Conservation (phyloP, 23 tunicate genomes). For the Ascidia mentula region DNA sequence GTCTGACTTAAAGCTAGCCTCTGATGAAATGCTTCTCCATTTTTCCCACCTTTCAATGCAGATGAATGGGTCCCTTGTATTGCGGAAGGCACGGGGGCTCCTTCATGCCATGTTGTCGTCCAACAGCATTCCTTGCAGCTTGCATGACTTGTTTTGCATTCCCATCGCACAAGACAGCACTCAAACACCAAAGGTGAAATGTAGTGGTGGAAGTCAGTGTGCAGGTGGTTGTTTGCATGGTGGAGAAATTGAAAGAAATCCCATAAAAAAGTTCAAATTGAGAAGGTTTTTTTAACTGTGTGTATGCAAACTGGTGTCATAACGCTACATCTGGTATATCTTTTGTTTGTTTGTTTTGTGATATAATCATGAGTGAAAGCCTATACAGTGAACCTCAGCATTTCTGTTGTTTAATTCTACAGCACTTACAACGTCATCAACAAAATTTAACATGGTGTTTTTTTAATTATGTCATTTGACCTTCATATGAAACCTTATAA, state of each 20-base stretch:
- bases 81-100: conserved; percentile 64
- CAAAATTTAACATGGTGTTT: too few relatives aligned
- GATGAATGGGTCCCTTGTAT: conserved; percentile 67
- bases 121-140: conserved; percentile 49
- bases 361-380: too few relatives aligned
- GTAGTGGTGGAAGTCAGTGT: conserved; percentile 24
- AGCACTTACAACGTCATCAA: too few relatives aligned
- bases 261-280: not conserved
- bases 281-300: not conserved
- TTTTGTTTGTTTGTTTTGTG: too few relatives aligned
- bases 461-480: too few relatives aligned
- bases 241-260: not conserved
- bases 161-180: not conserved
- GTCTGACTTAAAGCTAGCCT: conserved; percentile 51
- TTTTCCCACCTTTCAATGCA: conserved; percentile 74
- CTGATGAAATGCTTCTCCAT: conserved; percentile 79
- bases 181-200: conserved; percentile 14
- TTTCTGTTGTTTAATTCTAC: too few relatives aligned
- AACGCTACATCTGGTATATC: too few relatives aligned
- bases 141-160: conserved; percentile 48
- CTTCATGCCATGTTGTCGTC: conserved; percentile 26
- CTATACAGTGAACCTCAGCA: too few relatives aligned
- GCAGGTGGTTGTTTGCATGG: conserved; percentile 27
- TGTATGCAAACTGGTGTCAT: too few relatives aligned
- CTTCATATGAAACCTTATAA: too few relatives aligned